Conservation (phyloP, 1,140 invertebrate species). For the Marisa cornuarietis region DNA sequence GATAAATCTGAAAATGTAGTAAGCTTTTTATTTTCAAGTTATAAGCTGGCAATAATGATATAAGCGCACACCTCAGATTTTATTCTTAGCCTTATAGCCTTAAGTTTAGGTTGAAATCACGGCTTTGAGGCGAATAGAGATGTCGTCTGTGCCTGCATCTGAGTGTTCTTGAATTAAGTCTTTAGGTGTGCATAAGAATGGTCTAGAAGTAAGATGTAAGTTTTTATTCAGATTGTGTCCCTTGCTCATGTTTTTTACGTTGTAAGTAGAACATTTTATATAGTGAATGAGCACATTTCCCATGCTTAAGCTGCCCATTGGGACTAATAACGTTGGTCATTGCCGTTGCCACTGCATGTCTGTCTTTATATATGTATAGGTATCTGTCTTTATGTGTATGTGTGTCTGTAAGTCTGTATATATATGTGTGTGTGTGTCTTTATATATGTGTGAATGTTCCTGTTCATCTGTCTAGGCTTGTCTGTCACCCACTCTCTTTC, state of each 20-base stretch:
- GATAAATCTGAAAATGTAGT: no score
- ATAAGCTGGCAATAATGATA: no score
- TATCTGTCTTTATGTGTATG: background rate
- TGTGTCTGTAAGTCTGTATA: conserved; percentile 2
- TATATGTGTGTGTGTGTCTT: conserved; percentile 8
- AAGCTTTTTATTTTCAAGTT: no score
- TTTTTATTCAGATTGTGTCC: background rate
- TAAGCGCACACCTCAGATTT: no score
- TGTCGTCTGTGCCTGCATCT: no score
- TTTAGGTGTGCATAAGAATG: background rate
- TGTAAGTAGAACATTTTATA: background rate
- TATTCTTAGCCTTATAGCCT: no score
- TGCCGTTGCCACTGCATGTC: background rate
- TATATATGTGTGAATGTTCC: background rate
- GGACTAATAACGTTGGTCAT: no score
- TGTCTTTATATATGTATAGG: background rate
- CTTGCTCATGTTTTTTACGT: background rate
- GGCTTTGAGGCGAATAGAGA: no score
- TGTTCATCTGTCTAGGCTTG: background rate
- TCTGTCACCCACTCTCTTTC: conserved; percentile 1
- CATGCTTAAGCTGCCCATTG: no score
- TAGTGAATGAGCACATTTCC: background rate
- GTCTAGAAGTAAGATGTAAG: background rate
- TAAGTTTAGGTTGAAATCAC: no score
- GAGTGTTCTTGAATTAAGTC: background rate